Conservation (phyloP, 2,797 vertebrate genomes). For the Scomberomorus guttatus region DNA sequence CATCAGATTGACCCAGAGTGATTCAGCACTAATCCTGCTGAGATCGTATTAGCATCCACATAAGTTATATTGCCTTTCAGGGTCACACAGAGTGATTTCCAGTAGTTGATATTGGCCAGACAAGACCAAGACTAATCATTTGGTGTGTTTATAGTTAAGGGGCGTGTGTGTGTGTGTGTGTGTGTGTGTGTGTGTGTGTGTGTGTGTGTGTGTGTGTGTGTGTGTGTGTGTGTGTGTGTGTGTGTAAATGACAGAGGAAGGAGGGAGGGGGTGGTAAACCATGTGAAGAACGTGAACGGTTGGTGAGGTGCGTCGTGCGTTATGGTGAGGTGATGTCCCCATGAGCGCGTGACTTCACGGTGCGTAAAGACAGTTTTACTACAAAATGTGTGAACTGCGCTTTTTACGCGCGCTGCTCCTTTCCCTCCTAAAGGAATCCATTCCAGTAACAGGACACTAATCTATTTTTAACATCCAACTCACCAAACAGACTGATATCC, state of each 20-base stretch:
- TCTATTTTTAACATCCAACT: slow-evolving; percentile 36
- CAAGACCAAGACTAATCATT: neutral
- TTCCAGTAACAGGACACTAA: neutral
- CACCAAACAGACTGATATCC: neutral
- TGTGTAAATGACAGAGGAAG: neutral
- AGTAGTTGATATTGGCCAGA: neutral
- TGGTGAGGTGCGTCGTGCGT: slow-evolving; percentile 24
- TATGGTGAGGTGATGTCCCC: slow-evolving; percentile 18
- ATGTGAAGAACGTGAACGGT: neutral
- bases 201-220: neutral
- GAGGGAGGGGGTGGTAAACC: neutral
- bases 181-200: neutral
- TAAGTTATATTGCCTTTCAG: neutral
- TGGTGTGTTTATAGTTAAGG: neutral
- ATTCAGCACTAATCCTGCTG: slow-evolving; percentile 31
- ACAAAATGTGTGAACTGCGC: neutral
- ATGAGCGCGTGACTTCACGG: slow-evolving; percentile 8
- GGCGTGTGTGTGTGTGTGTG: neutral
- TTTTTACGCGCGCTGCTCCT: neutral
- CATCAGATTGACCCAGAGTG: slow-evolving; percentile 24
- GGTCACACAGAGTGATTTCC: neutral
- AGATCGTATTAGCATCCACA: slow-evolving; percentile 8
- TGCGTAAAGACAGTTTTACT: slow-evolving; percentile 39
- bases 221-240: too few species aligned
- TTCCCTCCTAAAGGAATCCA: neutral